Evolutionary conservation across 2,797 vertebrate species (phyloP).

Genomic region (Columba guinea): DNA sequence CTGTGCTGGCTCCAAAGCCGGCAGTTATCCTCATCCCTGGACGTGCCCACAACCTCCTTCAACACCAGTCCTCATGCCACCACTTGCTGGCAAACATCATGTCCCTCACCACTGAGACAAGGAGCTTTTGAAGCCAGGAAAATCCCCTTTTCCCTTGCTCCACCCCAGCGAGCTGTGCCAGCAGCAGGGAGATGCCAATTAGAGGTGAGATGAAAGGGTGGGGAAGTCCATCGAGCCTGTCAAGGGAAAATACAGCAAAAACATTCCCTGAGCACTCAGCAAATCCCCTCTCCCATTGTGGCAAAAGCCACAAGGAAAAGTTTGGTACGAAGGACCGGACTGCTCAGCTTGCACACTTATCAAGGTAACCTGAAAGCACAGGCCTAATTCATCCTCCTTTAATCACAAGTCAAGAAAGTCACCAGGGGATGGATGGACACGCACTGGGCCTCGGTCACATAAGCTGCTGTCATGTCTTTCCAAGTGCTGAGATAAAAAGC

Average conservation of each 20-base stretch:
- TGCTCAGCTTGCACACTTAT: neutral
- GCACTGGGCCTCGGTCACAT: neutral
- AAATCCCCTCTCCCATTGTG: neutral
- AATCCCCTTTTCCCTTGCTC: neutral
- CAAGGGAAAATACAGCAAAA: neutral
- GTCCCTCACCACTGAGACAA: accelerated
- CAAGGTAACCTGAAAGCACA: neutral
- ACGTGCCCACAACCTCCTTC: neutral
- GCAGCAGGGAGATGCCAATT: neutral
- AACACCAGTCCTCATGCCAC: neutral
- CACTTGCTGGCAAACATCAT: accelerated
- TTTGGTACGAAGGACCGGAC: accelerated
- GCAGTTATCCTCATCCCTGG: neutral
- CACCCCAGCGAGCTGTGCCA: neutral
- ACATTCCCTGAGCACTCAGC: neutral
- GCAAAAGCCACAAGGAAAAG: neutral
- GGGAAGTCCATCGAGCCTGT: neutral
- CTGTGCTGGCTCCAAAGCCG: accelerated
- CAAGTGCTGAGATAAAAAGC: neutral
- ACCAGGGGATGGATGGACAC: neutral
- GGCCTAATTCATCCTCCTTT: neutral
- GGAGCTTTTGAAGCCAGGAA: neutral
- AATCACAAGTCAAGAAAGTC: neutral
- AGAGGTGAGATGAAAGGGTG: neutral
- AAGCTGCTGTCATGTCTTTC: neutral